Evolutionary conservation across 2,797 vertebrate genomes (phyloP).

Genomic region (Poeciliopsis gracilis): DNA sequence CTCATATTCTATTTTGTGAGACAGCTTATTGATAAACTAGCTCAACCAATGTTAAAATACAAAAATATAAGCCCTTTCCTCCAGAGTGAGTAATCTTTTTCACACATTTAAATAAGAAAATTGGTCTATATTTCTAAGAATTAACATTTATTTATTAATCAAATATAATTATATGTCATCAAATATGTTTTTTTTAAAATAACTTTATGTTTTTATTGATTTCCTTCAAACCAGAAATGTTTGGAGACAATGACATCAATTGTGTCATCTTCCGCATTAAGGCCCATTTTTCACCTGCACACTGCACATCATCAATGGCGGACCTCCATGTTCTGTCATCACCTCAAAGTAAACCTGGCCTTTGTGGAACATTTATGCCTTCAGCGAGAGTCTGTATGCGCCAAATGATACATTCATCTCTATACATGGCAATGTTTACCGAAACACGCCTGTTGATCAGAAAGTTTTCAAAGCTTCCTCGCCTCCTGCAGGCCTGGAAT

Average conservation of each 20-base stretch:
- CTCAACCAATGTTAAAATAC: neutral
- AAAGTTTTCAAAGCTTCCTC: neutral
- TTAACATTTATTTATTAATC: neutral
- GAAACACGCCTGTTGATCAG: neutral
- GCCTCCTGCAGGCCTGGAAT: neutral
- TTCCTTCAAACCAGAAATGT: neutral
- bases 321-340: neutral
- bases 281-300: neutral
- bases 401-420: neutral
- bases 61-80: neutral
- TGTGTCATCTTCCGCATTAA: neutral
- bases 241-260: neutral
- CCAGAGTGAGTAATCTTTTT: neutral
- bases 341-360: neutral
- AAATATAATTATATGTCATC: neutral
- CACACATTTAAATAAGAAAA: neutral
- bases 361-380: neutral
- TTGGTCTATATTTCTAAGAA: neutral
- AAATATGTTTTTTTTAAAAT: neutral
- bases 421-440: neutral
- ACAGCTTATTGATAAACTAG: neutral
- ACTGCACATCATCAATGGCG: neutral
- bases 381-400: neutral
- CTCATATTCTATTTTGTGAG: neutral
- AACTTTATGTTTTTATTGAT: neutral